Evolutionary conservation across 2,888 invertebrate species (phyloP).

Genomic region (Amiota minor): DNA sequence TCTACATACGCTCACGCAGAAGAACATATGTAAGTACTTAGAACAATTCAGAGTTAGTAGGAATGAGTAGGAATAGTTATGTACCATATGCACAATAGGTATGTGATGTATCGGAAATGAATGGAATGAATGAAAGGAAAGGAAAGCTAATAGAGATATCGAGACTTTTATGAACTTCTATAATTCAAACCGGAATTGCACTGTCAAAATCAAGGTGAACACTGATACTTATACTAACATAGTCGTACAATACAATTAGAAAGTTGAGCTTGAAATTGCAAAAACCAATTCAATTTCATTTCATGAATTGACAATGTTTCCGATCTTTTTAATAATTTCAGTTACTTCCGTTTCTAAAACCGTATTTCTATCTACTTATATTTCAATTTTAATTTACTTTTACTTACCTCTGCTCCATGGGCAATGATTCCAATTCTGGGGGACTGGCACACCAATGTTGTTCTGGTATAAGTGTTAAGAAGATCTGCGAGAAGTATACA

Average conservation of each 20-base stretch:
- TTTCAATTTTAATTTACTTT: neutral
- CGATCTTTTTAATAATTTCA: no score
- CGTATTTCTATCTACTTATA: neutral
- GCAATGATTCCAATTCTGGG: constrained; percentile 78
- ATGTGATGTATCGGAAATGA: neutral
- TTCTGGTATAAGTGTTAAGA: constrained; percentile 86
- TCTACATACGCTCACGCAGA: neutral
- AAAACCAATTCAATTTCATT: neutral
- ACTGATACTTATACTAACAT: neutral
- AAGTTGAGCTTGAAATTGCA: constrained; percentile 9
- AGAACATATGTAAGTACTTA: neutral
- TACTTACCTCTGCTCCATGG: constrained; percentile 76
- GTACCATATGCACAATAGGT: no score
- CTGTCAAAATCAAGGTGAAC: constrained; percentile 25
- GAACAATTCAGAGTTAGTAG: no score
- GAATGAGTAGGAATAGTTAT: no score
- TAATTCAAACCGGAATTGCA: constrained; percentile 10
- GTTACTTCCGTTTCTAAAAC: neutral
- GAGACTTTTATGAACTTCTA: constrained; percentile 5
- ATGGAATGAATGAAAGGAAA: neutral
- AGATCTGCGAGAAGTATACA: constrained; percentile 92
- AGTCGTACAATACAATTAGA: neutral
- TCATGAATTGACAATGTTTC: no score
- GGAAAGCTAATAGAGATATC: neutral
- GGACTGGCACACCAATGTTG: constrained; percentile 89